Conservation (phyloP, 1,140 invertebrate genomes). For the Zaprionus davidi region DNA sequence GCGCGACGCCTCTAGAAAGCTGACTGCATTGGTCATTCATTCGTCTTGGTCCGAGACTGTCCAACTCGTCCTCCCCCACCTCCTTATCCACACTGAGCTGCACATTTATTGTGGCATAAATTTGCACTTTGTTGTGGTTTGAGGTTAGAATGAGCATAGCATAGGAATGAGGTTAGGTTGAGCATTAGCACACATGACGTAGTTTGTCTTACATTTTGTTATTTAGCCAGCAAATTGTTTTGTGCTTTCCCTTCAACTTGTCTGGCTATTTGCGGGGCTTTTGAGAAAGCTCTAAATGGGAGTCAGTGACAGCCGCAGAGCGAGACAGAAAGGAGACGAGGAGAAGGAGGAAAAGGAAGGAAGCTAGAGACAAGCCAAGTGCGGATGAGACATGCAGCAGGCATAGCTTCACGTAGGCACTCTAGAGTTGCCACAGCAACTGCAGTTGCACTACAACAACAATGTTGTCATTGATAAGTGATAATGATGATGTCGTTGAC, state of each 20-base stretch:
- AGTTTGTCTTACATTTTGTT: conserved; percentile 61
- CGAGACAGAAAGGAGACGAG: too few species aligned
- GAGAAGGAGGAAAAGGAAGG: neutral
- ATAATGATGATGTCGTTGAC: neutral
- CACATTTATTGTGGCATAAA: conserved; percentile 79
- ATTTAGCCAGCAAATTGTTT: conserved; percentile 78
- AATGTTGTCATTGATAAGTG: neutral
- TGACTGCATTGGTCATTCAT: conserved; percentile 24
- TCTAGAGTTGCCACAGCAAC: neutral
- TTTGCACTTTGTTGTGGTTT: conserved; percentile 75
- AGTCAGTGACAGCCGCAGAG: conserved; percentile 1
- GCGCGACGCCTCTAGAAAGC: conserved; percentile 5
- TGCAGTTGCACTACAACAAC: neutral
- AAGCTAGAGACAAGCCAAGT: neutral
- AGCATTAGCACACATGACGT: conserved; percentile 51
- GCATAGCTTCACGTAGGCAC: neutral
- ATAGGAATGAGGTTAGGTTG: conserved; percentile 42
- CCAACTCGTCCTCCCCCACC: neutral
- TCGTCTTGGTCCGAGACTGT: neutral
- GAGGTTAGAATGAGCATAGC: conserved; percentile 13
- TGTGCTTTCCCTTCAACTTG: conserved; percentile 58
- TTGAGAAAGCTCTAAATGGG: neutral
- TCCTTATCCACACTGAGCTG: neutral
- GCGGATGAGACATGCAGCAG: neutral
- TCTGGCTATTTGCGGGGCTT: conserved; percentile 65